These are phyloP conservation scores for Machimus atricapillus DNA, from an alignment of 2,888 invertebrate genomes.

Conservation along the genomic window DNA sequence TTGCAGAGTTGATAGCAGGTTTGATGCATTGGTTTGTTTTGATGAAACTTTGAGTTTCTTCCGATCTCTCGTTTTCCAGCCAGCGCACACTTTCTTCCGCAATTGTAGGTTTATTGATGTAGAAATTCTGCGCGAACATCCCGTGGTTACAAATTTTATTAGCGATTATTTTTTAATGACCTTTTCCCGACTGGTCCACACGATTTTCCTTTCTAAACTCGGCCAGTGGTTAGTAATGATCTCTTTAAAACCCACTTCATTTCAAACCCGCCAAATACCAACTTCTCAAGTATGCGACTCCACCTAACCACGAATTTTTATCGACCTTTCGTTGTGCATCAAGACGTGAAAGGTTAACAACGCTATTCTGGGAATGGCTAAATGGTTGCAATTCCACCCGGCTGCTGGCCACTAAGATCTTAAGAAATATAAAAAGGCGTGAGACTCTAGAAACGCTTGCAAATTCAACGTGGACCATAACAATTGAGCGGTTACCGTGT, in stretches of 20 bases:
- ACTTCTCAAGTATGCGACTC: background rate
- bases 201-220: background rate
- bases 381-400: background rate
- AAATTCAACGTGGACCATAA: background rate
- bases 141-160: background rate
- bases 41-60: background rate
- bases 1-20: slow-evolving; percentile 2
- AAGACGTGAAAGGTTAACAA: slow-evolving; percentile 29
- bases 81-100: background rate
- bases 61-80: background rate
- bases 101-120: background rate
- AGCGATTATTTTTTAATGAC: background rate
- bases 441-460: background rate
- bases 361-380: background rate
- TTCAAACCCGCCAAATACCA: background rate
- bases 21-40: background rate
- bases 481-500: slow-evolving; percentile 11
- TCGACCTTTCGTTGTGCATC: slow-evolving; percentile 13
- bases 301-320: slow-evolving; percentile 20
- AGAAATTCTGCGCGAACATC: background rate
- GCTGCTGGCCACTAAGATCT: background rate
- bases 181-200: background rate
- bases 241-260: background rate
- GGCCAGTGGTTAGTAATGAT: background rate
- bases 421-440: background rate